A percentile compares a stretch with the other conserved stretches of the same genome.
These are phyloP conservation scores for Venusia cambrica DNA, from an alignment of 2,888 invertebrate genomes.

Conservation along the genomic window DNA sequence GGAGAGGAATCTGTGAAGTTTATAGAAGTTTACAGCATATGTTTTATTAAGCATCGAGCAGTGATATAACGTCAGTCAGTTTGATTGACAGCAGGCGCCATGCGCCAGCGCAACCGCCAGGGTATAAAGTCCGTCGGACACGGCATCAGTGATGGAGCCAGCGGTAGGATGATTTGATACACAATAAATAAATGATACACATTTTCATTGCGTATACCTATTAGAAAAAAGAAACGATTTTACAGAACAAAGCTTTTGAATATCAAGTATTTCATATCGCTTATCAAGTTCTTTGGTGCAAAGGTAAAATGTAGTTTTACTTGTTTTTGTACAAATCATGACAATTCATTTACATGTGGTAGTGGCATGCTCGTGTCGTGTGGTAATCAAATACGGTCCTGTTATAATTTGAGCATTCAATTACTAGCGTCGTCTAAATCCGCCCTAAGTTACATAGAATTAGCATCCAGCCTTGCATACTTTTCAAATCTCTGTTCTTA, in stretches of 20 bases:
- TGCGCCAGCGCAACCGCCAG: conserved; percentile 14
- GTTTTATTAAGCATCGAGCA: conserved; percentile 51
- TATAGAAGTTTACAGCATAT: conserved; percentile 37
- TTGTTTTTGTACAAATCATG: too few species aligned
- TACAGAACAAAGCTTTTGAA: too few species aligned
- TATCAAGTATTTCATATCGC: too few species aligned
- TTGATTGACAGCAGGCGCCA: conserved; percentile 59
- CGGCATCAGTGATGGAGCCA: conserved; percentile 9
- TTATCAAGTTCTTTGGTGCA: too few species aligned
- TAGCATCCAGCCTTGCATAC: conserved; percentile 30
- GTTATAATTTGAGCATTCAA: too few species aligned
- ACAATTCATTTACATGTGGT: too few species aligned
- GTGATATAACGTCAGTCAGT: conserved; percentile 55
- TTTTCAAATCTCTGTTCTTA: conserved; percentile 26
- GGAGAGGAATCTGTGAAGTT: conserved; percentile 35
- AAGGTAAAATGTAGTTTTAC: too few species aligned
- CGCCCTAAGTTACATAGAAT: conserved; percentile 33
- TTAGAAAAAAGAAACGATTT: too few species aligned
- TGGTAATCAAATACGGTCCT: too few species aligned
- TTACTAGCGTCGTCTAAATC: conserved; percentile 7
- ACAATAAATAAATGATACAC: too few species aligned
- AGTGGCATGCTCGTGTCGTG: too few species aligned
- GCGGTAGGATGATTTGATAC: conserved; percentile 1
- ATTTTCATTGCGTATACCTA: too few species aligned
- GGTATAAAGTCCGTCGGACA: conserved; percentile 9